phyloP scores from a whole-genome alignment of 2,888 invertebrate species.

The Drosophila macrospina region DNA sequence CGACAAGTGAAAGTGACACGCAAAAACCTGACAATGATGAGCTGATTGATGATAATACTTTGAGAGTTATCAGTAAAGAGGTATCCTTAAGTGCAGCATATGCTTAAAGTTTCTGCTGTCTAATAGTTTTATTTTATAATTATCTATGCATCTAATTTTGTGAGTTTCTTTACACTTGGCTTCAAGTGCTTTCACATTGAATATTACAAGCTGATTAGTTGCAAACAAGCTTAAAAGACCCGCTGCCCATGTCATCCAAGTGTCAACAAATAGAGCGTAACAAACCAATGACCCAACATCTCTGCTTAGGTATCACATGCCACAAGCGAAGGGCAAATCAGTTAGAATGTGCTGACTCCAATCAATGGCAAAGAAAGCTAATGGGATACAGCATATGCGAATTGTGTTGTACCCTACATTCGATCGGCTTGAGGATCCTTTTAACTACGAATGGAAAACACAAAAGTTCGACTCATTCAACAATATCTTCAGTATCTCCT shows the following conservation, averaged over 20 bases:
- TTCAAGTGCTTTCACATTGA: conserved; percentile 13
- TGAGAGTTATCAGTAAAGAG: not conserved
- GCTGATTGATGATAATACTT: conserved; percentile 25
- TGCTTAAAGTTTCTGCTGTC: not conserved
- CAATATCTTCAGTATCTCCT: too few relatives aligned
- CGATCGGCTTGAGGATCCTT: too few relatives aligned
- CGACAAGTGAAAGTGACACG: conserved; percentile 67
- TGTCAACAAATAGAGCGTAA: conserved; percentile 58
- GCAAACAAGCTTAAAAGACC: conserved; percentile 39
- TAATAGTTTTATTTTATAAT: not conserved
- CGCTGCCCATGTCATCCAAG: conserved; percentile 70
- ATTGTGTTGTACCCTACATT: not conserved
- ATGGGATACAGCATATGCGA: not conserved
- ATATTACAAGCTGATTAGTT: conserved; percentile 51
- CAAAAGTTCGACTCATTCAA: too few relatives aligned
- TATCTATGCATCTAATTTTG: conserved; percentile 1
- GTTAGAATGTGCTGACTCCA: conserved; percentile 49
- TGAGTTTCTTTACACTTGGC: not conserved
- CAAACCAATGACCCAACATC: conserved; percentile 32
- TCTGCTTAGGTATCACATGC: conserved; percentile 3
- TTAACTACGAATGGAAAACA: too few relatives aligned
- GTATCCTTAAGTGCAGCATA: not conserved
- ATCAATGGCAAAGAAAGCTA: conserved; percentile 12
- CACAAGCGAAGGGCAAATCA: conserved; percentile 17
- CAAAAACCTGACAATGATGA: conserved; percentile 19